These are phyloP conservation scores for Nephrotoma appendiculata DNA, from an alignment of 2,888 invertebrate genomes.

Conservation along the genomic window DNA sequence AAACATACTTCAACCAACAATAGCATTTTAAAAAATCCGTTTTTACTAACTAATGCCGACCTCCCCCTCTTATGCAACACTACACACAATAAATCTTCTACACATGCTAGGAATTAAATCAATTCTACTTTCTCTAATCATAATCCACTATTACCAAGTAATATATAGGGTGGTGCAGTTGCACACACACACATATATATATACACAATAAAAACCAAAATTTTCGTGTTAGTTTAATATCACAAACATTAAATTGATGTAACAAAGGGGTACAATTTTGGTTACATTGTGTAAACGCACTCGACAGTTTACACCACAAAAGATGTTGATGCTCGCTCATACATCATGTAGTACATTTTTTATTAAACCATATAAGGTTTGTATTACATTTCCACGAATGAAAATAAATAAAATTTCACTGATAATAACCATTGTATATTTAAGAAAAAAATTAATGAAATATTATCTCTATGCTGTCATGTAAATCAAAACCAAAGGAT, in stretches of 20 bases:
- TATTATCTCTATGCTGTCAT: not conserved
- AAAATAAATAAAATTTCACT: not conserved
- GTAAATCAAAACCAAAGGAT: not conserved
- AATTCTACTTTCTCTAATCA: not conserved
- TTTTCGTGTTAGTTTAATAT: not conserved
- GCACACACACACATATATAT: not conserved
- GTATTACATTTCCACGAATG: not conserved
- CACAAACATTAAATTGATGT: not conserved
- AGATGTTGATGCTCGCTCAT: not conserved
- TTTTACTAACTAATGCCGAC: not conserved
- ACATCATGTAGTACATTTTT: not conserved
- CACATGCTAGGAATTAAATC: not conserved
- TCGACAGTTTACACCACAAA: not conserved
- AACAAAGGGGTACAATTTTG: not conserved
- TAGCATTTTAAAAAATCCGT: not conserved
- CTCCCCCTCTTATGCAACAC: not conserved
- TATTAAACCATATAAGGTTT: not conserved
- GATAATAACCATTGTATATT: not conserved
- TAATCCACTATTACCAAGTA: not conserved
- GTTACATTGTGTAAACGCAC: not conserved
- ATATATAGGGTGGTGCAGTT: not conserved
- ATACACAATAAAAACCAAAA: not conserved
- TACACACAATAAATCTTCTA: not conserved
- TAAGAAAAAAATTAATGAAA: not conserved
- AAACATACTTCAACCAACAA: too few relatives aligned